Evolutionary conservation across 2,888 invertebrate genomes (phyloP).

Genomic region (Minunthozetes semirufus): DNA sequence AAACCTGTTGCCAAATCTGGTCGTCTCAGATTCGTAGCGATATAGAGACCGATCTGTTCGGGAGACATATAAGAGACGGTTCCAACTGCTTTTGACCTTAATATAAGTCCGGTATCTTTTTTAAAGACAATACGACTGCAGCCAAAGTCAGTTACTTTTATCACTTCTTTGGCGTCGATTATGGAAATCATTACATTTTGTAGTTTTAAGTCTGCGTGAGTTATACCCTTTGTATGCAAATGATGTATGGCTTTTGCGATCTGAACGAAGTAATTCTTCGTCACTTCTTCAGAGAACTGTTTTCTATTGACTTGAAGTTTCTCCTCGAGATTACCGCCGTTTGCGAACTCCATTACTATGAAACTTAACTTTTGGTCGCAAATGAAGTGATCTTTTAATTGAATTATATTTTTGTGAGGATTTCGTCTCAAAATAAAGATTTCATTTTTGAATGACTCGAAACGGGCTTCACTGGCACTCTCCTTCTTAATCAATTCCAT

Average conservation of each 20-base stretch:
- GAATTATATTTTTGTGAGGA: neutral
- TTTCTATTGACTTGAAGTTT: too few relatives aligned
- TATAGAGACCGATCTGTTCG: neutral
- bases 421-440: neutral
- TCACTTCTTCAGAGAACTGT: too few relatives aligned
- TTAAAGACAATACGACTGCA: slow-evolving; percentile 19
- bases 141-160: slow-evolving; percentile 35
- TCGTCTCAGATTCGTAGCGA: neutral
- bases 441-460: neutral
- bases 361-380: neutral
- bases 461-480: neutral
- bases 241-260: too few relatives aligned
- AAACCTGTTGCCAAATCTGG: neutral
- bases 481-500: neutral
- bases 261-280: too few relatives aligned
- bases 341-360: slow-evolving; percentile 20
- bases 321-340: slow-evolving; percentile 26
- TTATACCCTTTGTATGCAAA: neutral
- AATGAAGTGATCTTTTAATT: neutral
- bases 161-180: neutral
- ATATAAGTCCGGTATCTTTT: slow-evolving; percentile 20
- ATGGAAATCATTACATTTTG: neutral
- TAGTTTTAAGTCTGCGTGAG: neutral
- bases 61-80: slow-evolving; percentile 36
- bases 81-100: slow-evolving; percentile 17